Evolutionary conservation across 1,140 invertebrate species (phyloP), one percentile per base, ranked within the genome.

Genomic region (Microplitis demolitor): DNA sequence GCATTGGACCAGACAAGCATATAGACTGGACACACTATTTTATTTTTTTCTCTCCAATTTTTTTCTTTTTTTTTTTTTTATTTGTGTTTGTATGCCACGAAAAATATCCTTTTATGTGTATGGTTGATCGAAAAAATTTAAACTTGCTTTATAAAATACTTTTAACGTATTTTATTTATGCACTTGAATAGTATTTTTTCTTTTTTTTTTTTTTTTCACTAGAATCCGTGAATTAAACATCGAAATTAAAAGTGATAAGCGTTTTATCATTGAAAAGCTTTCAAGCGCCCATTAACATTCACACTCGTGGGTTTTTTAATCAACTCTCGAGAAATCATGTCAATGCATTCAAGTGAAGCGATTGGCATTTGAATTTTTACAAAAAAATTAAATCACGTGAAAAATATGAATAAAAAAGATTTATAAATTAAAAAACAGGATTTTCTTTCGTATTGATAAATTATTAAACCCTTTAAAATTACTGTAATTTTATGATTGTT

Each of bases 1-100:
- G 82, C 82, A 83, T 80, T 82, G 79, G 76, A 61, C 74, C 51
- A 24, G 16, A n/a, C 53, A 3, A 24, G 16, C n/a, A 24, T 54
- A 14, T 24, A 54, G 53, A 54, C 53, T 54, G 53, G 13, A 14
- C 13, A 54, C 13, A 13, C 16, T 13, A 54, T 14, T 54, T 14
- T 24, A 54, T 14, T 54, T 54, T 54, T n/a, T 24, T 13, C 16
- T 54, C 16, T n/a, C 3, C 53, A 54, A 3, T 13, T 54, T 4
- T 4, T n/a, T 54, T n/a, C n/a, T n/a, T 24, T n/a, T 54, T 13
- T n/a, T 54, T 5, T 5, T 5, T 54, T 54, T 54, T 24, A 2
- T 13, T n/a, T 14, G 53, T n/a, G 5, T n/a, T 5, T 54, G 5
- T 14, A 54, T 54, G 16, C 4, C 5, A 58, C 24, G 4, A 4